Evolutionary conservation across 2,797 vertebrate species (phyloP).

Genomic region (Tadarida brasiliensis): DNA sequence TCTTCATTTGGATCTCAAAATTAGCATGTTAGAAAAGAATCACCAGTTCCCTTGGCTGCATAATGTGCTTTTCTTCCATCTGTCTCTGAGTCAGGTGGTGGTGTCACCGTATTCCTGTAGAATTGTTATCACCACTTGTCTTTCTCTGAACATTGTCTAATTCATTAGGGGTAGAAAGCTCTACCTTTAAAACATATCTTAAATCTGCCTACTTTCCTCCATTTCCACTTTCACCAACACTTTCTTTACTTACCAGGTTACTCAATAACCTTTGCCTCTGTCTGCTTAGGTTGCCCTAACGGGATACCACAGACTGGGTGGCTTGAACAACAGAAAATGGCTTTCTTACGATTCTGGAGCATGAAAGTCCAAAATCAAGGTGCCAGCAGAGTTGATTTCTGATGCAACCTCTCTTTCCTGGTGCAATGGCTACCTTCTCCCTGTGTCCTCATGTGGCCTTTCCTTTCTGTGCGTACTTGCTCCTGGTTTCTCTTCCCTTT

Average conservation of each 20-base stretch:
- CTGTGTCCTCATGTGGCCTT: background rate
- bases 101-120: background rate
- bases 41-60: background rate
- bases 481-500: background rate
- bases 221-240: background rate
- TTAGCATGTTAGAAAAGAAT: slow-evolving; percentile 21
- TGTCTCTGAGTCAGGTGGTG: background rate
- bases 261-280: background rate
- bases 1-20: background rate
- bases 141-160: background rate
- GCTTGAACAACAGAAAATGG: background rate
- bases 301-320: background rate
- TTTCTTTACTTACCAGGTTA: background rate
- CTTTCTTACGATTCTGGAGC: background rate
- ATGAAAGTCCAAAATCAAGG: background rate
- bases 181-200: background rate
- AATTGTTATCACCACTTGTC: background rate
- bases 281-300: background rate
- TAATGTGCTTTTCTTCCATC: background rate
- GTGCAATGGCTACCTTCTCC: background rate
- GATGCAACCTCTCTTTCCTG: background rate
- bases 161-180: background rate
- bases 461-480: background rate
- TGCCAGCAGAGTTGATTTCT: background rate
- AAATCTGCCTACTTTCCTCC: background rate